phyloP scores from a whole-genome alignment of 2,113 vertebrate genomes.

The Scalopus aquaticus region DNA sequence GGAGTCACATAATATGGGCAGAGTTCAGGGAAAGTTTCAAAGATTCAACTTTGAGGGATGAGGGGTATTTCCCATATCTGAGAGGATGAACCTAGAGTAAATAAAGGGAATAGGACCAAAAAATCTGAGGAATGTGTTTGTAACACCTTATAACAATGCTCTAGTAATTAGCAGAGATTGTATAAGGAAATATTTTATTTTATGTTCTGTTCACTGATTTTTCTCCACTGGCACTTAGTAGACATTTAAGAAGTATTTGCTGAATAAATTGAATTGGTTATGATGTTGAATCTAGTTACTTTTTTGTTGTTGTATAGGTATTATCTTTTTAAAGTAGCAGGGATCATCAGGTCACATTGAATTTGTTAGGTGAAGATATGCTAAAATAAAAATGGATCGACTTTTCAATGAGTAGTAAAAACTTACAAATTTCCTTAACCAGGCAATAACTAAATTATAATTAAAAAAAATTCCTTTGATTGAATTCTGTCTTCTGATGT shows the following conservation, averaged over 20 bases:
- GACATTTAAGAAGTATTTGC: not conserved
- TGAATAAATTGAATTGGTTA: not conserved
- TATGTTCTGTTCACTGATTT: slow-evolving; percentile 9
- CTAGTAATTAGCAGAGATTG: not conserved
- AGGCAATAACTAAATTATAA: slow-evolving; percentile 13
- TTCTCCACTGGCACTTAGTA: slow-evolving; percentile 1
- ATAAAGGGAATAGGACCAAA: not conserved
- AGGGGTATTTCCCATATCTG: not conserved
- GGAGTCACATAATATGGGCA: not conserved
- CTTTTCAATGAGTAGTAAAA: slow-evolving; percentile 1
- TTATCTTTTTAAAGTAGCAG: slow-evolving; percentile 13
- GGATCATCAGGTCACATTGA: not conserved
- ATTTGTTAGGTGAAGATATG: not conserved
- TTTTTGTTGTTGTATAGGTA: not conserved
- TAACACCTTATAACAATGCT: not conserved
- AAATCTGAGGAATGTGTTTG: not conserved
- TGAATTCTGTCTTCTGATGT: slow-evolving; percentile 23
- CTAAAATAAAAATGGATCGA: not conserved
- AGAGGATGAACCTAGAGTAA: not conserved
- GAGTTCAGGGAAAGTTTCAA: not conserved
- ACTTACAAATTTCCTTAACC: not conserved
- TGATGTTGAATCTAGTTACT: not conserved
- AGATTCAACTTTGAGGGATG: not conserved
- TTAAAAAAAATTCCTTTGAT: not conserved
- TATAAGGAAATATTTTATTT: not conserved